A percentile compares a stretch with the other conserved stretches of the same genome.
phyloP scores from a whole-genome alignment of 2,888 invertebrate species.

The Volucella bombylans region DNA sequence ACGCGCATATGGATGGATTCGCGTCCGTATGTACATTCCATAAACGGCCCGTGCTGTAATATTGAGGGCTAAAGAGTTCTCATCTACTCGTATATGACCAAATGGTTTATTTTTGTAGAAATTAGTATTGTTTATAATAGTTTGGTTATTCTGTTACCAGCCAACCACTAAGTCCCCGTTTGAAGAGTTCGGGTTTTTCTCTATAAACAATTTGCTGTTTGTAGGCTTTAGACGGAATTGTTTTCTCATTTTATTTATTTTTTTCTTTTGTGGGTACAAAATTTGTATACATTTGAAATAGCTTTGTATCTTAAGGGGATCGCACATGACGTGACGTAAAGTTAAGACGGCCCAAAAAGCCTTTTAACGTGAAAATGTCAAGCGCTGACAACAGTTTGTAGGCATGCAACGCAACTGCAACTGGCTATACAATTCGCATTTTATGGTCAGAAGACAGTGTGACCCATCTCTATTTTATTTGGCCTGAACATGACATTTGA shows the following conservation, averaged over 20 bases:
- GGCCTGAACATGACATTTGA: too few relatives aligned
- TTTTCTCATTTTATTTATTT: not conserved
- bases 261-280: not conserved
- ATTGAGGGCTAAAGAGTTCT: conserved; percentile 26
- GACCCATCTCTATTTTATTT: too few relatives aligned
- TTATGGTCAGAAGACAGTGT: too few relatives aligned
- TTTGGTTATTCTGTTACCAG: conserved; percentile 19
- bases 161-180: conserved; percentile 1
- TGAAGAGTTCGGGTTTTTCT: not conserved
- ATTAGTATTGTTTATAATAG: not conserved
- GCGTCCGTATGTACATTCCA: conserved; percentile 43
- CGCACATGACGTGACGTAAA: too few relatives aligned
- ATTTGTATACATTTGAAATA: not conserved
- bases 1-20: conserved; percentile 23
- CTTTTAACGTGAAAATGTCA: too few relatives aligned
- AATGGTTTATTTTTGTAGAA: conserved; percentile 42
- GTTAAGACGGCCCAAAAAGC: too few relatives aligned
- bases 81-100: conserved; percentile 30
- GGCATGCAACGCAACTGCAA: too few relatives aligned
- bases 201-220: conserved; percentile 8
- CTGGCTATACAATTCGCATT: too few relatives aligned
- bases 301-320: too few relatives aligned
- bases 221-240: not conserved
- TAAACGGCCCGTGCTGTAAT: conserved; percentile 32
- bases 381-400: too few relatives aligned